Evolutionary conservation across 2,113 vertebrate genomes (phyloP), one percentile per base, ranked within the genome.

Genomic region (Manacus vitellinus): DNA sequence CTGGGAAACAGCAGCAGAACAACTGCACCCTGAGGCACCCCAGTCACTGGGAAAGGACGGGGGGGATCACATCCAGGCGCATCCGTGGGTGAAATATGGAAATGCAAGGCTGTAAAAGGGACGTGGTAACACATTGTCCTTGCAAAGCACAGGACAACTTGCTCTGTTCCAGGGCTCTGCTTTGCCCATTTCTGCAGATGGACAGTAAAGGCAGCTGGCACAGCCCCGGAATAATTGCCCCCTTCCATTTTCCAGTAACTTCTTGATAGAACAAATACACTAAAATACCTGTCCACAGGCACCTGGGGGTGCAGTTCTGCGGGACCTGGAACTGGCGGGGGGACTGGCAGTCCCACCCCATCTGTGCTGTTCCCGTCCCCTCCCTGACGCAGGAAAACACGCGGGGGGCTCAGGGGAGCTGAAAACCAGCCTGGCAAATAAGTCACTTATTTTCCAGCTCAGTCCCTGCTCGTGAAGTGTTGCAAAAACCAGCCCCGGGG

Each of bases 161-260:
- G 9, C 49, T 20, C 67, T 51, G 7, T 14, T 39, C 31, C 5
- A 4, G 21, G 70, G 49, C 41, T 83, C 49, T 51, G 14, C 47
- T 82, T 82, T 0, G 0, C 39, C 28, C 39, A 7, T 24, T 43
- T 8, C 44, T 58, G 43, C 24, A 58, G 41, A n/a, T 0, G 4
- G 9, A 11, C 30, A 17, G 37, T 6, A 47, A 62, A 49, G 46
- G 39, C 58, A 54, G 49, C 12, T 3, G 4, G 47, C 28, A n/a
- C 37, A 86, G 44, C 33, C 16, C 33, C 30, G 8, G 5, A 31
- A 18, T n/a, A 54, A 55, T 7, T 46, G 25, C 7, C 33, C 59
- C 28, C 15, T 17, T 76, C 21, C 14, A 8, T 19, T 61, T 55
- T 12, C 41, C 63, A 66, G 76, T 19, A 18, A 8, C 62, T 77